Base-by-base conservation (phyloP, 2,888 invertebrate species). In the Nemurella pictetii region DNA sequence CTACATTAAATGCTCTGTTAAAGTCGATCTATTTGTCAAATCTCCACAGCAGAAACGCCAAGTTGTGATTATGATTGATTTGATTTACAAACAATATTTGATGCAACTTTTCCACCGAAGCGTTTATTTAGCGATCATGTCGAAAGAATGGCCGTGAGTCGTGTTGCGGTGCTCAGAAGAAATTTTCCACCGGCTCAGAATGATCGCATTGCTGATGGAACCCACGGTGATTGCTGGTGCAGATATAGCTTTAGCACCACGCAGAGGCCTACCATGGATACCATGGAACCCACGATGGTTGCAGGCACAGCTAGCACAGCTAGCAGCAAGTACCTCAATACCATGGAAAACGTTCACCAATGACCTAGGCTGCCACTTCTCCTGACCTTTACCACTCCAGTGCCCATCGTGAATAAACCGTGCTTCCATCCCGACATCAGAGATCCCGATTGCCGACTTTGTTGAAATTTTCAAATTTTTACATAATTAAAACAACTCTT, bases 321-420 rank as follows among this genome's bases (percentile, higher is more conserved):
- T 35, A 7, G 35, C 35, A 35, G 12, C 35, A 12, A 12, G n/a
- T n/a, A n/a, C n/a, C n/a, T n/a, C n/a, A n/a, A n/a, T n/a, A n/a
- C n/a, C n/a, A n/a, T n/a, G n/a, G n/a, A n/a, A n/a, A n/a, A 12
- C 20, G 20, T 55, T 55, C 55, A 55, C 55, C 55, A 55, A 55
- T 55, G 55, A 55, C 55, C 55, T 55, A 55, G 55, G 55, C 55
- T 55, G 20, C 9, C 55, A 20, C 9, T 20, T 12, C 55, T 12
- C 15, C 9, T 55, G 55, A 55, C 55, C 55, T 55, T 55, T 55
- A 55, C 55, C 78, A 29, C 75, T 75, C 27, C 29, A 75, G 75
- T 78, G 27, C 27, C 78, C 29, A 78, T 75, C 29, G 78, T 78
- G 78, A 78, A 78, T 29, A 29, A 29, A 78, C 78, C 78, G 78